phyloP scores from a whole-genome alignment of 2,888 invertebrate genomes.

The Drosophila prolongata region DNA sequence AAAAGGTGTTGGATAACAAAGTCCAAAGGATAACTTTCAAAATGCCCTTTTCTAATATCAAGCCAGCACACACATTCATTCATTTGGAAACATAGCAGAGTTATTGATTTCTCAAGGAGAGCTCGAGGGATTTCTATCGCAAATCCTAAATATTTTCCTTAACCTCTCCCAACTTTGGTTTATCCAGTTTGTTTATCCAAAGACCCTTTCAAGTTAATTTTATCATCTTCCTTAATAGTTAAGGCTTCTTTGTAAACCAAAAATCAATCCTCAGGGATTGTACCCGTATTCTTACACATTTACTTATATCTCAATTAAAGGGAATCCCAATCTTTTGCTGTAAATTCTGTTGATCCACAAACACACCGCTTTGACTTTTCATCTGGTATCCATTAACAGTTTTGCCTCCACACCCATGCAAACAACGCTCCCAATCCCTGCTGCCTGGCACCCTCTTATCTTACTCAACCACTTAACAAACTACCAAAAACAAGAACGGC shows the following conservation, averaged over 20 bases:
- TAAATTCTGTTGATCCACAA: constrained; percentile 17
- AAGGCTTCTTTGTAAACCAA: not conserved
- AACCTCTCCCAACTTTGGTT: too few relatives aligned
- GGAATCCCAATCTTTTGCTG: constrained; percentile 3
- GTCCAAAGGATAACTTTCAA: constrained; percentile 52
- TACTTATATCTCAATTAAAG: not conserved
- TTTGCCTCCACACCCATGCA: not conserved
- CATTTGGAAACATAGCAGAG: not conserved
- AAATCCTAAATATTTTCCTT: not conserved
- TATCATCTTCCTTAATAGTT: not conserved
- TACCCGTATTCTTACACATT: not conserved
- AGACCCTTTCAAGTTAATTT: too few relatives aligned
- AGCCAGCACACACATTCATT: not conserved
- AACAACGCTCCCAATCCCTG: not conserved
- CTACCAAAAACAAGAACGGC: constrained; percentile 41
- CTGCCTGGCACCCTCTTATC: constrained; percentile 37
- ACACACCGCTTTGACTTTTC: not conserved
- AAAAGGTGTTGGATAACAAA: constrained; percentile 66
- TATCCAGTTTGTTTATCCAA: too few relatives aligned
- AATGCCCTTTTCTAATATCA: constrained; percentile 4
- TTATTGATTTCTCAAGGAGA: not conserved
- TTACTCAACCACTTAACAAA: constrained; percentile 63
- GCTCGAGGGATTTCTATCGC: not conserved
- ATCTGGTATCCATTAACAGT: constrained; percentile 7
- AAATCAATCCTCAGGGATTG: not conserved